A percentile compares a stretch with the other conserved stretches of the same genome.
Conservation (phyloP, 2,888 invertebrate genomes). For the Choristoneura rosaceana region DNA sequence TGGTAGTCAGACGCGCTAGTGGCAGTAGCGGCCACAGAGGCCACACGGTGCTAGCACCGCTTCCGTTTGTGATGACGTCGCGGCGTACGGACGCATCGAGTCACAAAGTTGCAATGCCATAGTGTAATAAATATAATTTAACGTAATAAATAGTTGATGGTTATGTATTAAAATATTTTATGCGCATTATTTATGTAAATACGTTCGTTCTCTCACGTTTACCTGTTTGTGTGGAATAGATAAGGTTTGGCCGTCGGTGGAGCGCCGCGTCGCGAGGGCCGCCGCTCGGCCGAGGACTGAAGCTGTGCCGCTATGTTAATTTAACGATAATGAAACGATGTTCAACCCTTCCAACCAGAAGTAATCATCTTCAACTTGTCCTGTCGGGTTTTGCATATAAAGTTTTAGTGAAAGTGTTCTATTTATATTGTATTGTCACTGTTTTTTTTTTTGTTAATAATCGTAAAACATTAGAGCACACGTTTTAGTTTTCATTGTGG, state of each 20-base stretch:
- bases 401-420: conserved; percentile 50
- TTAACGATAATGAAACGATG: not conserved
- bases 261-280: not conserved
- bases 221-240: conserved; percentile 5
- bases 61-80: not conserved
- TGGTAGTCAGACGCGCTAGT: not conserved
- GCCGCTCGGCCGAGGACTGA: conserved; percentile 3
- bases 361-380: conserved; percentile 36
- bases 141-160: conserved; percentile 71
- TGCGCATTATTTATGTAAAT: conserved; percentile 77
- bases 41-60: no score
- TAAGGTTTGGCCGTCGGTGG: conserved; percentile 13
- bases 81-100: conserved; percentile 64
- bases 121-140: conserved; percentile 64
- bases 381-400: conserved; percentile 47
- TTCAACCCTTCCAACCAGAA: not conserved
- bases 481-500: conserved; percentile 50
- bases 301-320: conserved; percentile 16
- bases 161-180: conserved; percentile 72
- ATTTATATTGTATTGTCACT: conserved; percentile 53
- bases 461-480: conserved; percentile 47
- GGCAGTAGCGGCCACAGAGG: not conserved
- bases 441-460: conserved; percentile 48
- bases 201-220: conserved; percentile 57
- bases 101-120: conserved; percentile 83